These are phyloP conservation scores for Sinonovacula constricta DNA, from an alignment of 1,140 invertebrate species.

Conservation along the genomic window DNA sequence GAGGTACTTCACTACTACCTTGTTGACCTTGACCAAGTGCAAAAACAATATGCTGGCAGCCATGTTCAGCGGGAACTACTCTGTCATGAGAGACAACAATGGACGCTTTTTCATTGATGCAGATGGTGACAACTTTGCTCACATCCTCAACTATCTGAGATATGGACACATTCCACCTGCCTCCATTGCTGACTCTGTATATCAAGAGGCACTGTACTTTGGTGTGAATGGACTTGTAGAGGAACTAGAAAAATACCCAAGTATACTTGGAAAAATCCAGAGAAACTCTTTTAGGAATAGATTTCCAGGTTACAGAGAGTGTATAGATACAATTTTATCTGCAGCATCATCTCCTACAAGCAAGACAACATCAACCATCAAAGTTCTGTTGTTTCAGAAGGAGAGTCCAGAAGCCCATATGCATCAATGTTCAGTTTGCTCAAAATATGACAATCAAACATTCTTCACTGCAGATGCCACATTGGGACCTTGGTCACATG, in stretches of 20 bases:
- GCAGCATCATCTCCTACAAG: slow-evolving; percentile 43
- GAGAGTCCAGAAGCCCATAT: slow-evolving; percentile 49
- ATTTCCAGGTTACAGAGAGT: slow-evolving; percentile 56
- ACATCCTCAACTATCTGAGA: slow-evolving; percentile 69
- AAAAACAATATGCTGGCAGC: slow-evolving; percentile 73
- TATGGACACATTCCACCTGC: slow-evolving; percentile 64
- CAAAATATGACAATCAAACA: slow-evolving; percentile 29
- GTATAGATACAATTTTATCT: slow-evolving; percentile 53
- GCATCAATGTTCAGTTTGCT: slow-evolving; percentile 17
- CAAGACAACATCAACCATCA: slow-evolving; percentile 47
- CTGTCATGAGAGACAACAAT: slow-evolving; percentile 67
- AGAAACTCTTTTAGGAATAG: slow-evolving; percentile 56
- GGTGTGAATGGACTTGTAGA: slow-evolving; percentile 64
- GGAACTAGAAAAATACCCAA: slow-evolving; percentile 61
- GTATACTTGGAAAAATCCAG: slow-evolving; percentile 58
- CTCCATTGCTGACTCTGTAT: slow-evolving; percentile 55
- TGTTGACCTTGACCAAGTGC: slow-evolving; percentile 69
- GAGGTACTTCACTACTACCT: slow-evolving; percentile 67
- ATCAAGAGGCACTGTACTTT: slow-evolving; percentile 69
- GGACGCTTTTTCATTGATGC: slow-evolving; percentile 74
- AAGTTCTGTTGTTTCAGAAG: slow-evolving; percentile 49
- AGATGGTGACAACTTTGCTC: slow-evolving; percentile 66
- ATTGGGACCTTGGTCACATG: slow-evolving; percentile 58
- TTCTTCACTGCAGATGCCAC: slow-evolving; percentile 42
- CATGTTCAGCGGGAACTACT: slow-evolving; percentile 76